Evolutionary conservation across 2,797 vertebrate species (phyloP).

Genomic region (Anguilla obscura): DNA sequence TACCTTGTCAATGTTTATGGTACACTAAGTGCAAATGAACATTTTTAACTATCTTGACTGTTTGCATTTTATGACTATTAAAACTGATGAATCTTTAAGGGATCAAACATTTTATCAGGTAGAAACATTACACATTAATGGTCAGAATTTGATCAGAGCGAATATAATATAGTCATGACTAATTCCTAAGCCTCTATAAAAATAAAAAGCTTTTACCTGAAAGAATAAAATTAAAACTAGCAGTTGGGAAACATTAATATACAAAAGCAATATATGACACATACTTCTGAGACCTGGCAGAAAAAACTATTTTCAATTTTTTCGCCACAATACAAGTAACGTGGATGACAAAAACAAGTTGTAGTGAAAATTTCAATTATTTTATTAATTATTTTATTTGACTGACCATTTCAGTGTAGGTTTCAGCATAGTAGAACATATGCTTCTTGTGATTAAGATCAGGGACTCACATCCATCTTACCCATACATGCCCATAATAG

Average conservation of each 20-base stretch:
- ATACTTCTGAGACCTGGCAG: not conserved
- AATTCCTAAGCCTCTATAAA: not conserved
- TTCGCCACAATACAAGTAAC: not conserved
- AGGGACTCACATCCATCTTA: not conserved
- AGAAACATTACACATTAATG: not conserved
- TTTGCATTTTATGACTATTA: not conserved
- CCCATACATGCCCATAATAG: not conserved
- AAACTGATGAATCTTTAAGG: not conserved
- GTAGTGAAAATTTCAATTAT: not conserved
- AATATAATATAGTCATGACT: not conserved
- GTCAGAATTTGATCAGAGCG: not conserved
- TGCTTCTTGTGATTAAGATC: not conserved
- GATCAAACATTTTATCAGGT: not conserved
- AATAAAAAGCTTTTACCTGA: not conserved
- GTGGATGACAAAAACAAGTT: not conserved
- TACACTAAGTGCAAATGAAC: not conserved
- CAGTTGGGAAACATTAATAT: not conserved
- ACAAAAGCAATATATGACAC: not conserved
- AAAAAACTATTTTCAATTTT: too few species aligned
- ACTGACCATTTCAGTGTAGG: too few species aligned
- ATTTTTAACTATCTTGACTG: not conserved
- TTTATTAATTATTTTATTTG: too few species aligned
- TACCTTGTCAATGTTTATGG: not conserved
- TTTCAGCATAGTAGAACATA: not conserved
- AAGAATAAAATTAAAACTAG: not conserved